Evolutionary conservation across 2,113 vertebrate species (phyloP).

Genomic region (Eretmochelys imbricata): DNA sequence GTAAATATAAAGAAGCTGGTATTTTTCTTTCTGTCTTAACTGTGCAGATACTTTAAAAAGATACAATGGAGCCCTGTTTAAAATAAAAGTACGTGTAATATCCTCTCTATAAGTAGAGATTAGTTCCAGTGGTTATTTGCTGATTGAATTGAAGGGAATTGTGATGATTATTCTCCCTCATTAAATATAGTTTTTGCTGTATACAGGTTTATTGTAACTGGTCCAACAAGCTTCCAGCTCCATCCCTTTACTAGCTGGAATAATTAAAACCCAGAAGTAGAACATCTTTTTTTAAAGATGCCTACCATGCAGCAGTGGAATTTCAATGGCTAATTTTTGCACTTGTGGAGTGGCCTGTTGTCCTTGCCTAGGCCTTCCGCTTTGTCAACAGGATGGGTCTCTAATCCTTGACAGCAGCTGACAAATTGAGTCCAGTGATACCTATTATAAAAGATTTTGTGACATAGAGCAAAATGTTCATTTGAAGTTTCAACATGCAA

Average conservation of each 20-base stretch:
- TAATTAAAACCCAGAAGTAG: not conserved
- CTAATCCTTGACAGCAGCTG: not conserved
- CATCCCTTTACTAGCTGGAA: not conserved
- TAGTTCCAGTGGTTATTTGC: slow-evolving; percentile 54
- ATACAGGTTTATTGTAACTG: not conserved
- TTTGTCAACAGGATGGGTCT: not conserved
- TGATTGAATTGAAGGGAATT: slow-evolving; percentile 44
- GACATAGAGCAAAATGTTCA: not conserved
- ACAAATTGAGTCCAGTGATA: not conserved
- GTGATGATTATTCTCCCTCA: not conserved
- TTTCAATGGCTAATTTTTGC: not conserved
- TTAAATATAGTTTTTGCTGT: slow-evolving; percentile 17
- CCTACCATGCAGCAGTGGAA: rapidly evolving
- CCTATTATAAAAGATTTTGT: not conserved
- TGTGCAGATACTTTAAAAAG: slow-evolving; percentile 43
- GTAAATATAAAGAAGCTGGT: not conserved
- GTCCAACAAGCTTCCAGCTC: not conserved
- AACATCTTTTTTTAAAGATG: slow-evolving; percentile 5
- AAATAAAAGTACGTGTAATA: not conserved
- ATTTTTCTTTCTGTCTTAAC: not conserved
- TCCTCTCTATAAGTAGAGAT: slow-evolving; percentile 33
- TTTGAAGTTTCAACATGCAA: not conserved
- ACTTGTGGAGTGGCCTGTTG: not conserved
- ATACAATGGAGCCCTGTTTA: slow-evolving; percentile 58
- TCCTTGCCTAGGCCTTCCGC: not conserved